Base-by-base conservation (phyloP, 35 echinoderm and acorn worm genomes). In the Ophiothrix spiculata region DNA sequence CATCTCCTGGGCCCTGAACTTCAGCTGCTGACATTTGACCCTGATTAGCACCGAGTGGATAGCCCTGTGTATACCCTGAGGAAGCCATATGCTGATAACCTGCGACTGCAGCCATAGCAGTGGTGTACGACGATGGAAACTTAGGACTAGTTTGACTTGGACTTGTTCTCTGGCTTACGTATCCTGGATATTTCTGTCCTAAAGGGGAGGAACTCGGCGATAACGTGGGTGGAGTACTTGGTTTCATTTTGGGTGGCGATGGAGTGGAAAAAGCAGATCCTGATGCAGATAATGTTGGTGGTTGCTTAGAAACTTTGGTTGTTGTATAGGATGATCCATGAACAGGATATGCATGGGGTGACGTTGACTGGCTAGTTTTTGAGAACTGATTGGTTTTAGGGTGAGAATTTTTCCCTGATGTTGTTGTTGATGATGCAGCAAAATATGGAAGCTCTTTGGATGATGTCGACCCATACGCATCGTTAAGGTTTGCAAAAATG, bases 1-100 rank as follows among this genome's bases (percentile, higher is more conserved):
- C 87, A 84, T 90, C 88, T 21, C 88, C 81, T 56, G 81, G 33
- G 45, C 81, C 78, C 81, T 77, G 80, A 37, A 64, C 84, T 13
- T 36, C 37, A 78, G 34, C 76, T 34, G 33, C 34, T 38, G 84
- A 77, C 74, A 64, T 81, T 34, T 81, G 64, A 83, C 35, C 80
- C 56, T 83, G 64, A 23, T 81, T 33, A 0, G 88, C 83, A 54
- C 69, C 76, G 21, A 76, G 80, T 21, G 40, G 80, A 19, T 39
- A 36, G 34, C 36, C 40, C 80, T 84, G 74, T 1, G 81, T 81
- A 36, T 46, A 90, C 39, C 56, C 82, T 77, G 80, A 74, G 75
- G 76, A 37, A 56, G 81, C 81, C 77, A 88, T 19, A 19, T 81
- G 78, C 29, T 81, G 78, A 46, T 90, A 90, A 23, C 87, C 79